These are phyloP conservation scores for Antennarius maculatus DNA, from an alignment of 2,797 vertebrate species.

Conservation along the genomic window DNA sequence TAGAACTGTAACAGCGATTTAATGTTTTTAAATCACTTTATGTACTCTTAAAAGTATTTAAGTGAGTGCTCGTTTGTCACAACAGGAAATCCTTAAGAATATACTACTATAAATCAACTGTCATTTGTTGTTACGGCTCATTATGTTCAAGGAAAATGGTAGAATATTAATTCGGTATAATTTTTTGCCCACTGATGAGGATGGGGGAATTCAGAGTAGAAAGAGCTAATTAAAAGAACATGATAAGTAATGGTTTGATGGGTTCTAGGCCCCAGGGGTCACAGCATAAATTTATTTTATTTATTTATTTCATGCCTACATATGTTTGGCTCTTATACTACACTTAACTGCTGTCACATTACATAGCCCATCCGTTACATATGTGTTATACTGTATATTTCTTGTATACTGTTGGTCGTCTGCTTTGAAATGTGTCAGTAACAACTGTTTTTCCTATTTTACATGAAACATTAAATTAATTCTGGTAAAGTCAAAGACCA, in stretches of 20 bases:
- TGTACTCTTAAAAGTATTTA: slow-evolving; percentile 33
- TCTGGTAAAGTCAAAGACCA: slow-evolving; percentile 20
- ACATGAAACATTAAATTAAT: slow-evolving; percentile 36
- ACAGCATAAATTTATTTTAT: slow-evolving; percentile 23
- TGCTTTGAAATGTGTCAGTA: slow-evolving; percentile 25
- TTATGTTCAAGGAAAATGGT: slow-evolving; percentile 53
- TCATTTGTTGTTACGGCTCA: slow-evolving; percentile 55
- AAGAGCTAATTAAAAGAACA: slow-evolving; percentile 69
- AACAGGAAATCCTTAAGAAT: slow-evolving; percentile 27
- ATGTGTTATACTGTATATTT: slow-evolving; percentile 21
- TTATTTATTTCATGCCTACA: slow-evolving; percentile 57
- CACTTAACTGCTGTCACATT: slow-evolving; percentile 18
- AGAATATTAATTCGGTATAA: slow-evolving; percentile 63
- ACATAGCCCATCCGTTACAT: slow-evolving; percentile 35
- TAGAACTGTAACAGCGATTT: slow-evolving; percentile 13
- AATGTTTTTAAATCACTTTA: slow-evolving; percentile 45
- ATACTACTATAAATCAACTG: slow-evolving; percentile 24
- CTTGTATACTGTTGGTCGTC: slow-evolving; percentile 21
- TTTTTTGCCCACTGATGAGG: slow-evolving; percentile 52
- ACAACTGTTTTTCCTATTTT: slow-evolving; percentile 21
- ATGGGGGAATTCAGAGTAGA: slow-evolving; percentile 42
- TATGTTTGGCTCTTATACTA: slow-evolving; percentile 51
- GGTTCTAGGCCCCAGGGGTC: slow-evolving; percentile 59
- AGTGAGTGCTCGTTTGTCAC: slow-evolving; percentile 31
- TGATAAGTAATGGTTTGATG: slow-evolving; percentile 72